Base-by-base conservation (phyloP, 2,888 invertebrate genomes). In the Calephelis perditalis region DNA sequence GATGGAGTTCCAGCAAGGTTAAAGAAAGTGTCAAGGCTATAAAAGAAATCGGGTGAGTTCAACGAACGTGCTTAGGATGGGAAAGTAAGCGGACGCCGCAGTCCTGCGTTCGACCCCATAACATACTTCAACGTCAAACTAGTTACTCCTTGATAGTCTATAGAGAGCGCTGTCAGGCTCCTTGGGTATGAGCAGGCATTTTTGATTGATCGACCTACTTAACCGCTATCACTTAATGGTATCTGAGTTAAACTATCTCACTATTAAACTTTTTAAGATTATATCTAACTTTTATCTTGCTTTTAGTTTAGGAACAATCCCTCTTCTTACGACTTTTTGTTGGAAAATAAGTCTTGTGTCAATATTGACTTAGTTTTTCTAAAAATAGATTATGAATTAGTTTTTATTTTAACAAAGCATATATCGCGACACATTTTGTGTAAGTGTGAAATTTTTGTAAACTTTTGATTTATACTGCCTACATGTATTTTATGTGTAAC, bases 1-100 rank as follows among this genome's bases (percentile, higher is more conserved):
- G 77, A 71, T 62, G 70, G 69, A 69, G 69, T 62, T 64, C 67
- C 64, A 71, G 77, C 85, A 89, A 88, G 89, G 87, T 84, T 80
- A 86, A 78, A 88, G 87, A 89, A 89, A 88, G 87, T 89, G 88
- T 90, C 90, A 90, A 90, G 90, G 90, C 75, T 90, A 79, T 78
- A 79, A 82, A 86, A 85, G 90, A 86, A 89, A 88, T 87, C 87
- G 79, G 80, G 70, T 71, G 81, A 77, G 89, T 82, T 88, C 88
- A 85, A 83, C 73, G 87, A 69, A 76, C 87, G 76, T 70, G 72
- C 77, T 71, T 75, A 77, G 79, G 77, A 82, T 82, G 84, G 80
- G 89, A 89, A 90, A 90, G 90, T 87, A 82, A 81, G 79, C 85
- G 80, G 69, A 70, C 77, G 76, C 67, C 72, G 74, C 65, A 60